phyloP scores from a whole-genome alignment of 2,797 vertebrate species.

The Acipenser ruthenus region DNA sequence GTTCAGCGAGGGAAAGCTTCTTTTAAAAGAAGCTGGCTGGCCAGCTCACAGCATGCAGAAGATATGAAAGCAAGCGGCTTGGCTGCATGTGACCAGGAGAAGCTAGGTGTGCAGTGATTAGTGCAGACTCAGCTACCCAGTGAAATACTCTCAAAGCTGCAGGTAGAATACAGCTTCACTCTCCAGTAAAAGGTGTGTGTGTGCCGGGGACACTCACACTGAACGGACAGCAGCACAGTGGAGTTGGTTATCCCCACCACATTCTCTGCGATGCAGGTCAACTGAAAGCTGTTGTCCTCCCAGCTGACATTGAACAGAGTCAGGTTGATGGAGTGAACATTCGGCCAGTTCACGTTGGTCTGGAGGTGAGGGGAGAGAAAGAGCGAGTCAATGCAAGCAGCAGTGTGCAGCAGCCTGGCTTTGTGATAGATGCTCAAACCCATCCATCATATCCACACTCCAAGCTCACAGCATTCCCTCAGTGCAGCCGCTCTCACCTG shows the following conservation, averaged over 20 bases:
- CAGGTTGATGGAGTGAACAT: constrained; percentile 92
- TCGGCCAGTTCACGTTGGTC: constrained; percentile 94
- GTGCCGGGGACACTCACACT: constrained; percentile 67
- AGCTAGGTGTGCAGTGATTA: too few species aligned
- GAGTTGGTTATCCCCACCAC: constrained; percentile 95
- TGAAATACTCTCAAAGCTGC: too few species aligned
- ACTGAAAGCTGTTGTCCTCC: constrained; percentile 85
- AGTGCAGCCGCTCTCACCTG: constrained; percentile 56
- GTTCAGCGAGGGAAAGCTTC: too few species aligned
- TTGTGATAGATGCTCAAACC: neutral
- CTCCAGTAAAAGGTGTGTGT: too few species aligned
- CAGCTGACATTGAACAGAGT: constrained; percentile 89
- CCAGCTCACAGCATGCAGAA: too few species aligned
- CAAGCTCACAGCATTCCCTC: neutral
- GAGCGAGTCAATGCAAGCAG: too few species aligned
- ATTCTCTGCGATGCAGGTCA: constrained; percentile 92
- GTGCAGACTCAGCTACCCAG: too few species aligned
- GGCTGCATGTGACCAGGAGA: too few species aligned
- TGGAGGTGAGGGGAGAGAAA: constrained; percentile 37
- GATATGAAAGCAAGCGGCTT: too few species aligned
- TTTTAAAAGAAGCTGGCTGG: too few species aligned
- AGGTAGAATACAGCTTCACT: too few species aligned
- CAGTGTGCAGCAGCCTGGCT: neutral
- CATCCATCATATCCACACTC: neutral
- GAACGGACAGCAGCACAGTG: constrained; percentile 84